phyloP scores from a whole-genome alignment of 1,140 invertebrate species.

The Lineus longissimus region DNA sequence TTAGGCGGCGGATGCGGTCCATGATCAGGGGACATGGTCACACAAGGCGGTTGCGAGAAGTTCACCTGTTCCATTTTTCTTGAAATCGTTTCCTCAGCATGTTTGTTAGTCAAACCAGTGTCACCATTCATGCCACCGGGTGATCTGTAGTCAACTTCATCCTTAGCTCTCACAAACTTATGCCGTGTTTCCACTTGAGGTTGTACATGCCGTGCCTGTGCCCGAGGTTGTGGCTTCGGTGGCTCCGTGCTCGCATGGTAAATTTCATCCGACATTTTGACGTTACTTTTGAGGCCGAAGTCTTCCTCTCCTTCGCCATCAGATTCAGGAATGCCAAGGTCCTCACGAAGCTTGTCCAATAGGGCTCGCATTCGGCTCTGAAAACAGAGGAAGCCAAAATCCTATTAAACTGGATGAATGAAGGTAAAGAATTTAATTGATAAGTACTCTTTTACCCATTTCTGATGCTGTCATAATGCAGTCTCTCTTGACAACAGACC shows the following conservation, averaged over 20 bases:
- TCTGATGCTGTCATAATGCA: no score
- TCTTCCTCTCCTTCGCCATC: constrained; percentile 7
- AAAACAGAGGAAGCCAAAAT: constrained; percentile 6
- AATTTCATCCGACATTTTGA: not conserved
- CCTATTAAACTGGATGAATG: not conserved
- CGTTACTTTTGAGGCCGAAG: not conserved
- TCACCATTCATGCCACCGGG: no score
- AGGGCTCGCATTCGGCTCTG: constrained; percentile 34
- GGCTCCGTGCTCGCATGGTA: not conserved
- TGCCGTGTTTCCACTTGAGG: not conserved
- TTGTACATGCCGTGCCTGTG: no score
- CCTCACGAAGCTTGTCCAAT: constrained; percentile 28
- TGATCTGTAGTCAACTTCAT: not conserved
- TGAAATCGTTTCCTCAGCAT: not conserved
- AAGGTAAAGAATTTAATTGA: not conserved
- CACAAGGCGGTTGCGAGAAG: not conserved
- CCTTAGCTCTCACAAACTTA: not conserved
- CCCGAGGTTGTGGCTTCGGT: not conserved
- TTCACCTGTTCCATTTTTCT: not conserved
- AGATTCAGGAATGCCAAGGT: constrained; percentile 30
- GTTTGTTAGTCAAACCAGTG: no score
- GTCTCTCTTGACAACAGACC: no score
- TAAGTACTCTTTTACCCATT: no score
- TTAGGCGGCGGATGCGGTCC: no score
- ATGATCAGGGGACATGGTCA: not conserved